phyloP scores from a whole-genome alignment of 2,888 invertebrate genomes.

The Eudasyphora cyanicolor region DNA sequence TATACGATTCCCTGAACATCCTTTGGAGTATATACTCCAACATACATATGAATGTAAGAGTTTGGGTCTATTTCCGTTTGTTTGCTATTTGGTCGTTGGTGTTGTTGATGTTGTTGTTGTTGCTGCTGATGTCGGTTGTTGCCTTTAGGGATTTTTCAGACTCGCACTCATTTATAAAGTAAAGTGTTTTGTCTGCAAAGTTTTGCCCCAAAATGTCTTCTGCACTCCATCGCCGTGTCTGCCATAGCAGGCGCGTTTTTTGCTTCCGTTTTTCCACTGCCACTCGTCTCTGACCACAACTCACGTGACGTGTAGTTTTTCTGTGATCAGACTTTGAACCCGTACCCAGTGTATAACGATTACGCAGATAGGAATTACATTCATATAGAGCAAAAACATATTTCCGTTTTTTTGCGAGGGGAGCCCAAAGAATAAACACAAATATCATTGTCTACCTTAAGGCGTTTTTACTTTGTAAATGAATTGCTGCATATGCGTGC shows the following conservation, averaged over 20 bases:
- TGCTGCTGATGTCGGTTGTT: constrained; percentile 34
- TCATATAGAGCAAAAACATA: constrained; percentile 3
- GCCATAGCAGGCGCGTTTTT: neutral
- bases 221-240: neutral
- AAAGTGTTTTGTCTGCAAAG: constrained; percentile 69
- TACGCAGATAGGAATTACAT: constrained; percentile 6
- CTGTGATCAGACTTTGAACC: constrained; percentile 1
- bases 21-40: neutral
- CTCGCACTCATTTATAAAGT: constrained; percentile 65
- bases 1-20: constrained; percentile 14
- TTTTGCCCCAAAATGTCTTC: constrained; percentile 62
- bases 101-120: constrained; percentile 21
- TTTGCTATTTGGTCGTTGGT: constrained; percentile 25
- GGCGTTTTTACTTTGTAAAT: constrained; percentile 60
- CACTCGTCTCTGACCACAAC: constrained; percentile 24
- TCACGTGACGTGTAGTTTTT: constrained; percentile 34
- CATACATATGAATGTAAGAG: neutral
- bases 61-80: constrained; percentile 1
- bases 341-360: neutral
- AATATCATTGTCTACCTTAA: constrained; percentile 67
- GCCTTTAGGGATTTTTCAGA: constrained; percentile 67
- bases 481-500: too few relatives aligned
- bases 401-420: neutral
- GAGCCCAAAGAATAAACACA: too few relatives aligned
- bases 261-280: neutral